Percentiles rank a stretch among this genome's conserved stretches.
Evolutionary conservation across 2,113 vertebrate species (phyloP).

Genomic region (Zootoca vivipara): DNA sequence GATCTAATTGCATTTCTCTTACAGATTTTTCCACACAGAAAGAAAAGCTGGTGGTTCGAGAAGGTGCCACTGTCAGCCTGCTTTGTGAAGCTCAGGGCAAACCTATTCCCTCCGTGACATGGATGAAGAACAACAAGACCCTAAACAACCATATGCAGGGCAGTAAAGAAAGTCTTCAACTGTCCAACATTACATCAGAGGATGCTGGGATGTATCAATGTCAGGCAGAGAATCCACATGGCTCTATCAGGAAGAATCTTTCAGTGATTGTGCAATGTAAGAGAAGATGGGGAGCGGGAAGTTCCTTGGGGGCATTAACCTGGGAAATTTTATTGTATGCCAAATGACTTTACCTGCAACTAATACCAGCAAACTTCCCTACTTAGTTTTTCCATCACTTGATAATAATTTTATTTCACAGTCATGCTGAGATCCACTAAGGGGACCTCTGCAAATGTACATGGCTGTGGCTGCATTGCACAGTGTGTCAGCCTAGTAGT

Average conservation of each 20-base stretch:
- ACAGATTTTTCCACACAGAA: rapidly evolving
- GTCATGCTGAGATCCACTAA: not conserved
- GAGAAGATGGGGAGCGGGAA: not conserved
- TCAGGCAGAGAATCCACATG: constrained; percentile 26
- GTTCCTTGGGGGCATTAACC: not conserved
- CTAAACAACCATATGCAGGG: not conserved
- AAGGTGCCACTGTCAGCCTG: constrained; percentile 41
- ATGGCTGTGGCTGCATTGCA: too few relatives aligned
- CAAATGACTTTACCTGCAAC: too few relatives aligned
- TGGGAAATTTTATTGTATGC: not conserved
- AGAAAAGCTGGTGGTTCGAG: not conserved
- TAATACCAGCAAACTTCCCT: not conserved
- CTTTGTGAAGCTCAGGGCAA: constrained; percentile 17
- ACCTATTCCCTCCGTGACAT: constrained; percentile 30
- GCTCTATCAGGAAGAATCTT: constrained; percentile 13
- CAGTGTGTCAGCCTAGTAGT: too few relatives aligned
- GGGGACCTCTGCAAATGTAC: not conserved
- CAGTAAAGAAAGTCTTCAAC: not conserved
- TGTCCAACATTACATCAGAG: not conserved
- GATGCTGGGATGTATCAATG: constrained; percentile 55
- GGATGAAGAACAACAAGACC: constrained; percentile 32
- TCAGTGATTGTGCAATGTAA: constrained; percentile 59
- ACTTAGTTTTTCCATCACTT: not conserved
- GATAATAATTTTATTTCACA: not conserved
- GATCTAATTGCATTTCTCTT: not conserved